Percentiles rank a stretch among this genome's conserved stretches.
phyloP scores from a whole-genome alignment of 2,113 vertebrate species.

The Scytalopus superciliaris region DNA sequence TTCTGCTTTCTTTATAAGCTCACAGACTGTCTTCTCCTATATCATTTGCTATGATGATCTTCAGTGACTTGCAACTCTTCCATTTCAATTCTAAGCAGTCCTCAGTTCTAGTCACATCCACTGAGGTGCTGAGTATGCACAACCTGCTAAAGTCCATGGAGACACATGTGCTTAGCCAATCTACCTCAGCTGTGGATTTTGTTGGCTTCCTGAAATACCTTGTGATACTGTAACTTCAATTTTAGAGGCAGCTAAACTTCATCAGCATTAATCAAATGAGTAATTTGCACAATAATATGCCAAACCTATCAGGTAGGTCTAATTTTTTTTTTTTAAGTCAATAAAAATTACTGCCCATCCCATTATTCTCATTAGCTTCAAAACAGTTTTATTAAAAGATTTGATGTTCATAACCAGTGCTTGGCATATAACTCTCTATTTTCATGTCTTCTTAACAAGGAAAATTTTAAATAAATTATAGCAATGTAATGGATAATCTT shows the following conservation, averaged over 20 bases:
- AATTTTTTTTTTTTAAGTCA: not conserved
- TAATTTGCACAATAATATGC: not conserved
- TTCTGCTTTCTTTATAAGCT: not conserved
- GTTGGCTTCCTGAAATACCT: not conserved
- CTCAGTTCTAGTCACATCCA: not conserved
- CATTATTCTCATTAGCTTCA: not conserved
- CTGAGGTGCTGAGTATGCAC: not conserved
- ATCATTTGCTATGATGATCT: not conserved
- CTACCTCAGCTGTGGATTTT: not conserved
- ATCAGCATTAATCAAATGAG: not conserved
- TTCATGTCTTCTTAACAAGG: not conserved
- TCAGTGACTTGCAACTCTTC: not conserved
- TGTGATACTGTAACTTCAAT: not conserved
- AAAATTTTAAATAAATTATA: not conserved
- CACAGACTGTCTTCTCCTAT: not conserved
- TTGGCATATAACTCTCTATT: not conserved
- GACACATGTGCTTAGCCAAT: not conserved
- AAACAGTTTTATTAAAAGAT: not conserved
- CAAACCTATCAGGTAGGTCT: not conserved
- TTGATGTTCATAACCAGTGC: not conserved
- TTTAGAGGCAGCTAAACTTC: not conserved
- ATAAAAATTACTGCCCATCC: not conserved
- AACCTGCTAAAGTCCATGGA: not conserved
- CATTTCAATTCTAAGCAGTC: slow-evolving; percentile 10
- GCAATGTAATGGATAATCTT: not conserved